Evolutionary conservation across 2,888 invertebrate species (phyloP), one percentile per base, ranked within the genome.

Genomic region (Ophion ventricosus): DNA sequence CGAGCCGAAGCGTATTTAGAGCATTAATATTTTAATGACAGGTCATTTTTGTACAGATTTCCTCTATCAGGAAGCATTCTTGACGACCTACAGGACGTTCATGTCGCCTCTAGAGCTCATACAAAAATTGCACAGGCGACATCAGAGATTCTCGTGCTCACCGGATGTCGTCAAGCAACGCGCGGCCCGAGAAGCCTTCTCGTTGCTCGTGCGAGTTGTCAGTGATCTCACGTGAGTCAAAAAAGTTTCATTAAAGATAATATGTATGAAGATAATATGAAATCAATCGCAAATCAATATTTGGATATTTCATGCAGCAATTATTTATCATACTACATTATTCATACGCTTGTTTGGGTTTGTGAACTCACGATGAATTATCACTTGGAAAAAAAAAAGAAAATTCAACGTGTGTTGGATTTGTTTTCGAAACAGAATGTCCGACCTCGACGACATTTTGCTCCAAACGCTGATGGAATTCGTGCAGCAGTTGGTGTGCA

Each of bases 31-130:
- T 81, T 86, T 84, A 83, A 70, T 84, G 82, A 72, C 69, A 85
- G 81, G 76, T 80, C 78, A 84, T 78, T 79, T 80, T 75, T 85
- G 64, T 93, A 26, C 94, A 97, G 98, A 97, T 94, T 97, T 98
- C 94, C 95, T 97, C 93, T 98, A 98, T 94, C 98, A 98, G 95
- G 99, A 99, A 95, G 99, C 99, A 87, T 99, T 99, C 94, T 95
- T 99, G 89, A 98, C 99, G 77, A 99, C 99, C 84, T 99, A 99
- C 94, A 95, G 99, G 89, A 99, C 99, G 85, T 99, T 99, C 94
- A 96, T 99, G 92, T 95, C 97, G 83, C 98, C 99, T 29, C 94
- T 96, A 90, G 97, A 97, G 88, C 95, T 99, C 88, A 96, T 99
- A 88, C 96, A 96, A 91, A 98, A 98, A 91, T 94, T 99, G 80